Conservation (phyloP, 1,140 invertebrate genomes). For the Bombus superbus region DNA sequence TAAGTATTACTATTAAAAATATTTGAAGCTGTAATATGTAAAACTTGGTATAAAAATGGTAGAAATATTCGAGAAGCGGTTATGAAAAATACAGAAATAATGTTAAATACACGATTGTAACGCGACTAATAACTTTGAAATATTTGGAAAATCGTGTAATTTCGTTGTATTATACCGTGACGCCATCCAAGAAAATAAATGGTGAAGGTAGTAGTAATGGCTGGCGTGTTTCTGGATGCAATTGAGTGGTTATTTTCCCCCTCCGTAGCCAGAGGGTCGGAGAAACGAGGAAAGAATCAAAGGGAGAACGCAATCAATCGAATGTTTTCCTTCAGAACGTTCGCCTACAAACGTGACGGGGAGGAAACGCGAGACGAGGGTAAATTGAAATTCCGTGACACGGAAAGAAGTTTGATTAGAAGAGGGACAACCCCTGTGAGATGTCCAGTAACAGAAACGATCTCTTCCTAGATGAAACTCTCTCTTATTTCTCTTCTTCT, state of each 20-base stretch:
- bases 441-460: neutral
- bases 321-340: constrained; percentile 55
- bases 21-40: no score
- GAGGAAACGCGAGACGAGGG: constrained; percentile 30
- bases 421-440: neutral
- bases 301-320: constrained; percentile 56
- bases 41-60: no score
- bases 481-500: neutral
- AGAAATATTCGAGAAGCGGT: fast-evolving
- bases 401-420: constrained; percentile 52
- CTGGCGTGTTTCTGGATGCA: constrained; percentile 6
- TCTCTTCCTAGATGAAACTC: neutral
- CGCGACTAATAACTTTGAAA: no score
- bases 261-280: constrained; percentile 47
- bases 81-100: no score
- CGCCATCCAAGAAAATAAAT: neutral
- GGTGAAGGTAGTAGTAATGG: neutral
- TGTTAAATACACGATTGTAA: no score
- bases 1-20: no score
- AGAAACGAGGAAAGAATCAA: constrained; percentile 54
- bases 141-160: neutral
- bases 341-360: constrained; percentile 1
- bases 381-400: constrained; percentile 63
- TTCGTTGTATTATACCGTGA: neutral
- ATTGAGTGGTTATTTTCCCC: constrained; percentile 15